Evolutionary conservation across 2,888 invertebrate genomes (phyloP), one percentile per base, ranked within the genome.

Genomic region (Mythimna loreyi): DNA sequence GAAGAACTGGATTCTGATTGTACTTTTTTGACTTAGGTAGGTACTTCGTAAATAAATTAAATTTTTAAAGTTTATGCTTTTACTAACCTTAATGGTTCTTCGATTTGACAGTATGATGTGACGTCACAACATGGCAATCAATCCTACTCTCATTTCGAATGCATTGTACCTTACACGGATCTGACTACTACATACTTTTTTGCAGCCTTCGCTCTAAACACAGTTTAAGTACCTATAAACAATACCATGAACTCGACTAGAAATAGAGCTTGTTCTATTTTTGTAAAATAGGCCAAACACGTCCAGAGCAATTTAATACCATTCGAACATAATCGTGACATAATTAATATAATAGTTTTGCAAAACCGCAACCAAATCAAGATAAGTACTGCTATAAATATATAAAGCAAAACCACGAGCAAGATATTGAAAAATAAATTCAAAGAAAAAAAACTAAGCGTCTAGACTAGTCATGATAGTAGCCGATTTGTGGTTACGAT

Each of bases 331-430:
- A 55, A 55, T 58, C 9, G 6, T 25, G 21, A 19, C 19, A 23
- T 25, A 16, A 73, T 66, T 45, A 47, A n/a, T n/a, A 57, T 61
- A 61, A 73, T 61, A 40, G 19, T 11, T 11, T 16, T 11, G 16
- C 40, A 47, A 63, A 63, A 64, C 69, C 74, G 71, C 71, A 76
- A 52, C 13, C 55, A 55, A 71, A 52, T 58, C 16, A 57, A 61
- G 52, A 57, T 30, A 40, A 40, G 16, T 40, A 56, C 50, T 28
- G 13, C 1, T 45, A 45, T 43, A 40, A 49, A 53, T 53, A 45
- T 58, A 33, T 67, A 67, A 19, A 76, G n/a, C 9, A 45, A 30
- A 77, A 72, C 77, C 67, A 33, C 77, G 77, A 67, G n/a, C n/a
- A n/a, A n/a, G n/a, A n/a, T n/a, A n/a, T n/a, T n/a, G n/a, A n/a